These are phyloP conservation scores for Cylloceria caligata DNA, from an alignment of 2,888 invertebrate genomes.

Conservation along the genomic window DNA sequence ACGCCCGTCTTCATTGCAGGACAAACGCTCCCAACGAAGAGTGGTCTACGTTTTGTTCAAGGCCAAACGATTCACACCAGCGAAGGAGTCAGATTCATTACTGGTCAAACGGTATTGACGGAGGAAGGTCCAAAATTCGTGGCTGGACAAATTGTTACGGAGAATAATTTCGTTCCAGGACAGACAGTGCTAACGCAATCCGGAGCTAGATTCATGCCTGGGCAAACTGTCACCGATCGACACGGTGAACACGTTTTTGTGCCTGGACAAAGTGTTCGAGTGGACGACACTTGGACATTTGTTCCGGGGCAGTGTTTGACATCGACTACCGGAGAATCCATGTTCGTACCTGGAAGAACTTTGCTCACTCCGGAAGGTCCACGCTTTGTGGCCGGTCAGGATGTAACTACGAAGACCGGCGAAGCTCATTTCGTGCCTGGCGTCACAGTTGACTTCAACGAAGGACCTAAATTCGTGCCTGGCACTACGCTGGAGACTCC, in stretches of 20 bases:
- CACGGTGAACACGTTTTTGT: conserved; percentile 87
- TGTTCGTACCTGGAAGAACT: conserved; percentile 89
- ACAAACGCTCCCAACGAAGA: conserved; percentile 88
- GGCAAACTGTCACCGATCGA: conserved; percentile 87
- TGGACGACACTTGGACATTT: conserved; percentile 87
- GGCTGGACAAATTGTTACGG: conserved; percentile 86
- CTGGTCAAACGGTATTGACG: conserved; percentile 88
- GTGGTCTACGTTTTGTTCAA: conserved; percentile 86
- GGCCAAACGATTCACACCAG: conserved; percentile 88
- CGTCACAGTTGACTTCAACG: conserved; percentile 85
- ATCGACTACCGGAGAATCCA: conserved; percentile 86
- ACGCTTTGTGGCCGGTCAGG: conserved; percentile 89
- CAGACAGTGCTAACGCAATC: conserved; percentile 82
- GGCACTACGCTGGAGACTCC: conserved; percentile 88
- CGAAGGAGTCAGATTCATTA: conserved; percentile 87
- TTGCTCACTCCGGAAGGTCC: conserved; percentile 88
- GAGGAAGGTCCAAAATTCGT: conserved; percentile 88
- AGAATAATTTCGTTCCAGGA: conserved; percentile 83
- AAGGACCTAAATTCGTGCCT: conserved; percentile 86
- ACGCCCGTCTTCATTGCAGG: conserved; percentile 89
- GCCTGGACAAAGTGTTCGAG: conserved; percentile 88
- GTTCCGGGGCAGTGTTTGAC: conserved; percentile 88
- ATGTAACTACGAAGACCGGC: conserved; percentile 85
- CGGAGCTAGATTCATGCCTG: conserved; percentile 87
- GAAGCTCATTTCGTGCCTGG: conserved; percentile 88